Evolutionary conservation across 2,888 invertebrate species (phyloP), one percentile per base, ranked within the genome.

Genomic region (Bombyx huttoni): DNA sequence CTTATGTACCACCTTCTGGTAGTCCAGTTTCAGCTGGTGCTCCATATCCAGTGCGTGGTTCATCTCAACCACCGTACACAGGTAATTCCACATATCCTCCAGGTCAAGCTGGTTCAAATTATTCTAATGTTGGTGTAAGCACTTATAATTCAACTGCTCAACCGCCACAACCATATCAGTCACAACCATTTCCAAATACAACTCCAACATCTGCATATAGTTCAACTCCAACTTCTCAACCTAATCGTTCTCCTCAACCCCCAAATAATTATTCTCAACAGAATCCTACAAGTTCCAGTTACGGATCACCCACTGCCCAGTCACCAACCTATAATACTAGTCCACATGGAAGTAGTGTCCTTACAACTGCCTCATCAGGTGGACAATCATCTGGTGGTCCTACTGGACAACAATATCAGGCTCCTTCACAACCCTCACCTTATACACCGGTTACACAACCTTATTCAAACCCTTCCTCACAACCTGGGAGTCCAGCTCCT

Each of bases 251-350:
- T 45, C 90, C 91, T 7, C 91, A 91, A 62, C 90, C 90, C n/a
- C 78, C 87, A 63, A 74, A 84, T 45, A 78, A 89, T 62, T 92
- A 92, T 63, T 80, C 89, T 13, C 80, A 85, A 47, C 92, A 91
- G 68, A 90, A 91, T 81, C 65, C 91, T 68, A 60, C 85, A 60
- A 74, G 82, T 76, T 68, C 88, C 51, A 92, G 91, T 34, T 92
- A 91, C 74, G 91, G 92, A 0, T 90, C 92, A n/a, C 91, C 90
- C 53, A 89, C 92, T 63, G 90, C 91, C 34, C 91, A 91, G 66
- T 91, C 92, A 2, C 91, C 92, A 2, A 90, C 91, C 24, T 89
- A 90, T 52, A 92, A 92, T 52, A 91, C 92, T 56, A 91, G 91
- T 63, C 78, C 90, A 35, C 91, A 88, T 65, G 80, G 82, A 35